Conservation (phyloP, 2,888 invertebrate genomes). For the Eupeodes latifasciatus region DNA sequence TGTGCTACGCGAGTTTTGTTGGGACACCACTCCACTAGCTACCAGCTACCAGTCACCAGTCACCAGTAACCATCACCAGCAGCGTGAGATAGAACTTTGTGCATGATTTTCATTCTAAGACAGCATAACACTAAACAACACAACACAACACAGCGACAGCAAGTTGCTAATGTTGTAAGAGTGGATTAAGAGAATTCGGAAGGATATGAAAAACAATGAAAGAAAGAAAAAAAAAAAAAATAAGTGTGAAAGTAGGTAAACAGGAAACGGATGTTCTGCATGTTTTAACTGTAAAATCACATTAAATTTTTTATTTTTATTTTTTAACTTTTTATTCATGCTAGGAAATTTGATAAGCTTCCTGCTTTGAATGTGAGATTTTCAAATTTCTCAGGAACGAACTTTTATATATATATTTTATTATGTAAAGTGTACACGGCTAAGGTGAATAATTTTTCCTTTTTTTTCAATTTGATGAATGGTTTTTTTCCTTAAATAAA, state of each 20-base stretch:
- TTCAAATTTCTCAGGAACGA: background rate
- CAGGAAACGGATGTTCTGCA: slow-evolving; percentile 25
- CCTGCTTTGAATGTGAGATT: background rate
- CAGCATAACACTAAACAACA: background rate
- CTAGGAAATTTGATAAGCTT: background rate
- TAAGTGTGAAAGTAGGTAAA: slow-evolving; percentile 28
- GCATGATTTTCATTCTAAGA: slow-evolving; percentile 23
- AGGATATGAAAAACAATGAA: background rate
- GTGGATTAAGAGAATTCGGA: slow-evolving; percentile 25
- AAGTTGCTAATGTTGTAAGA: slow-evolving; percentile 12
- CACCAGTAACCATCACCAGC: too few relatives aligned
- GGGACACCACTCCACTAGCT: background rate
- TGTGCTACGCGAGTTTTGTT: slow-evolving; percentile 4
- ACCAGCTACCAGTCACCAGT: too few relatives aligned
- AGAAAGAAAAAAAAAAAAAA: background rate
- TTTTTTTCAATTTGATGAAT: too few relatives aligned
- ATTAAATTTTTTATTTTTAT: background rate
- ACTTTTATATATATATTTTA: too few relatives aligned
- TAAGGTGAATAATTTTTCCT: too few relatives aligned
- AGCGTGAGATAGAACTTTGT: background rate
- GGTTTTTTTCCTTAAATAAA: too few relatives aligned
- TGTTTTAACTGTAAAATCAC: slow-evolving; percentile 27
- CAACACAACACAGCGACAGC: background rate
- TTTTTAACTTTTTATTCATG: background rate
- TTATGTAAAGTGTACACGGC: too few relatives aligned